These are phyloP conservation scores for Hippocampus mohnikei DNA, from an alignment of 2,113 vertebrate genomes.

Conservation along the genomic window DNA sequence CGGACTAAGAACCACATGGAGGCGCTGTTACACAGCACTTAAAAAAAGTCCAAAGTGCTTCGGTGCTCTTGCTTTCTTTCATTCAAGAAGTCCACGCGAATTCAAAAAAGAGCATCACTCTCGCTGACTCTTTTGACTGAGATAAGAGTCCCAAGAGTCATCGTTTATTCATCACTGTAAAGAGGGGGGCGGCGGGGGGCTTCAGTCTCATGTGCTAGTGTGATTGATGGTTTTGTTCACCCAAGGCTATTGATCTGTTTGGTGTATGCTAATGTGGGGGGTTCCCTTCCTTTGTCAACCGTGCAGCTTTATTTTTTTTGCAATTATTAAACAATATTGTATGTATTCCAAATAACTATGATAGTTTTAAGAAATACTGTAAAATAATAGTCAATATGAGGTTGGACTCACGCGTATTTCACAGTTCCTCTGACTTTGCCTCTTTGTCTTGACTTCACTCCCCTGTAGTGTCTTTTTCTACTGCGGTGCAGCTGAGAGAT, in stretches of 20 bases:
- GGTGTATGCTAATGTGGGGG: conserved; percentile 28
- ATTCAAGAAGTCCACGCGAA: not conserved
- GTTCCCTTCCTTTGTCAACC: conserved; percentile 5
- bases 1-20: conserved; percentile 28
- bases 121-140: conserved; percentile 4
- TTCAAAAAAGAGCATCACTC: not conserved
- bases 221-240: conserved; percentile 60
- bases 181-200: conserved; percentile 2
- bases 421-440: no score
- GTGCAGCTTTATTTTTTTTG: not conserved
- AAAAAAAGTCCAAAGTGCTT: no score
- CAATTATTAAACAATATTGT: no score
- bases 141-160: conserved; percentile 13
- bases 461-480: no score
- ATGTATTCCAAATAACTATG: no score
- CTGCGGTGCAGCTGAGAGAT: no score
- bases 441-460: no score
- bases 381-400: no score
- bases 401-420: no score
- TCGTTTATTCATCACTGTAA: conserved; percentile 38
- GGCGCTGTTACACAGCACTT: conserved; percentile 39
- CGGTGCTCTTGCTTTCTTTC: no score
- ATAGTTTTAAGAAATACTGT: no score
- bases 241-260: conserved; percentile 53
- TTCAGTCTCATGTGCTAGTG: conserved; percentile 24